phyloP scores from a whole-genome alignment of 2,797 vertebrate species.

The Pipistrellus kuhlii region DNA sequence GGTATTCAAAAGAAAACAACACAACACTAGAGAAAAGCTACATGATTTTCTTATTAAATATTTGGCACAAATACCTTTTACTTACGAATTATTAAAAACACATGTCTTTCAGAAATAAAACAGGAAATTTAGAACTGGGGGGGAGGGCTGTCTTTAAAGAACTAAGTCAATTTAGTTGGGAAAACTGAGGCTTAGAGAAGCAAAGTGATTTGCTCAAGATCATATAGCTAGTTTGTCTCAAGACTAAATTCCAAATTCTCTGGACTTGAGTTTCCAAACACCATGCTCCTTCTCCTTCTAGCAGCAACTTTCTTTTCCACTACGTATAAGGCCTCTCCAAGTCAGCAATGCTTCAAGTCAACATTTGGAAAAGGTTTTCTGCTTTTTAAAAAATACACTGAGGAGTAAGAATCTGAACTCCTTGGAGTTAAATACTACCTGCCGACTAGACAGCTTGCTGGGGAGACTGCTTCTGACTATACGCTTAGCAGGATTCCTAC shows the following conservation, averaged over 20 bases:
- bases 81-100: constrained; percentile 81
- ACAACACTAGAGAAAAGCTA: constrained; percentile 55
- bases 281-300: constrained; percentile 38
- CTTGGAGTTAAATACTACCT: constrained; percentile 69
- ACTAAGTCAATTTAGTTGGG: constrained; percentile 40
- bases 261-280: constrained; percentile 48
- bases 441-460: constrained; percentile 80
- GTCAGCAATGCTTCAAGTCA: neutral
- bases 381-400: constrained; percentile 82
- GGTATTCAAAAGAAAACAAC: constrained; percentile 74
- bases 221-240: constrained; percentile 39
- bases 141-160: neutral
- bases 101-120: constrained; percentile 75
- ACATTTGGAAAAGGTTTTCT: constrained; percentile 76
- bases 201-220: constrained; percentile 53
- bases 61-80: constrained; percentile 75
- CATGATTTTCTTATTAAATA: constrained; percentile 79
- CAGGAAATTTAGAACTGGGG: constrained; percentile 35
- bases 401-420: constrained; percentile 85
- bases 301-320: neutral
- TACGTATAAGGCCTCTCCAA: neutral
- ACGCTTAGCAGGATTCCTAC: constrained; percentile 80
- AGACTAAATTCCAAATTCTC: constrained; percentile 33
- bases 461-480: constrained; percentile 74
- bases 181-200: constrained; percentile 68